A percentile compares a stretch with the other conserved stretches of the same genome.
These are phyloP conservation scores for Barypeithes pellucidus DNA, from an alignment of 2,888 invertebrate species.

Conservation along the genomic window DNA sequence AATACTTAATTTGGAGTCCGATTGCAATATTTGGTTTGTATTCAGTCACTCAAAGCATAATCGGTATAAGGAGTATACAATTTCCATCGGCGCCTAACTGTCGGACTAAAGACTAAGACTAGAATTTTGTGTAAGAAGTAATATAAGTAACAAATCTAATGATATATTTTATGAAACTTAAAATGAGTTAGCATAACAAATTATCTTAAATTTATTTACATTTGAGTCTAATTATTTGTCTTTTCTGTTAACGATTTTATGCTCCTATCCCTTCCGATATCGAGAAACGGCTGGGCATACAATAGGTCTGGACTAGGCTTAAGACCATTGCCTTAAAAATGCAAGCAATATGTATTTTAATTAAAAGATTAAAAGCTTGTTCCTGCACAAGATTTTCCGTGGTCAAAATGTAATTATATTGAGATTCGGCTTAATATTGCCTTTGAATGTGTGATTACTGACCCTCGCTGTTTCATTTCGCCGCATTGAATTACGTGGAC, in stretches of 20 bases:
- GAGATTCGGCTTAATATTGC: slow-evolving; percentile 41
- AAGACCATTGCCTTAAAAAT: not conserved
- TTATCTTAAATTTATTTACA: too few species aligned
- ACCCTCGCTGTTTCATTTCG: slow-evolving; percentile 36
- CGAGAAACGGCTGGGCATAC: too few species aligned
- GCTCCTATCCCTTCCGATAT: too few species aligned
- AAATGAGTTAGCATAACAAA: too few species aligned
- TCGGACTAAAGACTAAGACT: not conserved
- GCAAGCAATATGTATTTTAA: slow-evolving; percentile 41
- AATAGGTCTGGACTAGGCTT: too few species aligned
- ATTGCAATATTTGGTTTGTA: slow-evolving; percentile 16
- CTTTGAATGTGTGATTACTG: slow-evolving; percentile 40
- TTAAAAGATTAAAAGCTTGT: slow-evolving; percentile 46
- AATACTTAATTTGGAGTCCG: not conserved
- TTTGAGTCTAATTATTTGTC: too few species aligned
- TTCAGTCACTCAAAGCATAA: not conserved
- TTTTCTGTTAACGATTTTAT: too few species aligned
- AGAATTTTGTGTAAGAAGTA: not conserved
- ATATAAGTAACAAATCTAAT: too few species aligned
- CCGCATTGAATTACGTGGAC: slow-evolving; percentile 11
- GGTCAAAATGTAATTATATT: slow-evolving; percentile 39
- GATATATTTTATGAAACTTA: too few species aligned
- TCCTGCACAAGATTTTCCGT: slow-evolving; percentile 21
- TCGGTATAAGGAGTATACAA: not conserved
- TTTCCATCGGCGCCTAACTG: slow-evolving; percentile 2